phyloP scores from a whole-genome alignment of 2,888 invertebrate genomes.

The Thumatha senex region DNA sequence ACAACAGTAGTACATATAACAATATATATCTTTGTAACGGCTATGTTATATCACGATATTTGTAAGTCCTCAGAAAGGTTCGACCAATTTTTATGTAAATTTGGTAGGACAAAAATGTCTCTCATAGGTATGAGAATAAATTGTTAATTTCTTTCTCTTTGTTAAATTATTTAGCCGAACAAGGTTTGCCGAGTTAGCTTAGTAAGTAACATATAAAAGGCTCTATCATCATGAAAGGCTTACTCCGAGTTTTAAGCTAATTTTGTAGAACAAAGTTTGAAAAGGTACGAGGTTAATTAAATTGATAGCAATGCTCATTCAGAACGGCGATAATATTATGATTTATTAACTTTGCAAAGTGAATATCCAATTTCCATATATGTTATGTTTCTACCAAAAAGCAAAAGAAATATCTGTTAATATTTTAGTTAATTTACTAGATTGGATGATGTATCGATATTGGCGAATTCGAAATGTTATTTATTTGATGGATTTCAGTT shows the following conservation, averaged over 20 bases:
- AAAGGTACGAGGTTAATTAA: conserved; percentile 50
- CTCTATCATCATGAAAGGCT: conserved; percentile 14
- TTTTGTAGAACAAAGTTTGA: conserved; percentile 44
- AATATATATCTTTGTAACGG: too few species aligned
- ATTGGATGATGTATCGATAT: conserved; percentile 1
- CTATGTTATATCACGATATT: too few species aligned
- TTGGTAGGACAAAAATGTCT: too few species aligned
- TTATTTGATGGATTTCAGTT: neutral
- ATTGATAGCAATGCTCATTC: conserved; percentile 52
- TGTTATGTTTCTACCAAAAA: conserved; percentile 1
- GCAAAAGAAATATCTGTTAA: conserved; percentile 1
- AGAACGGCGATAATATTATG: conserved; percentile 52
- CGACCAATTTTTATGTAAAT: too few species aligned
- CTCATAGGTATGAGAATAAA: neutral
- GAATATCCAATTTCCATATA: conserved; percentile 33
- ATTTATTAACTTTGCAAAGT: conserved; percentile 51
- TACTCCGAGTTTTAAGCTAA: conserved; percentile 30
- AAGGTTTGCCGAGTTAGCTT: neutral
- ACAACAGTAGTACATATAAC: too few species aligned
- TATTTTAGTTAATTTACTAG: conserved; percentile 1
- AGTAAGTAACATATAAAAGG: neutral
- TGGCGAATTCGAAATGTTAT: neutral
- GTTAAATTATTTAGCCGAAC: too few species aligned
- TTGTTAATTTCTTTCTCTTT: too few species aligned
- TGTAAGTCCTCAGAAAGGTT: too few species aligned